These are phyloP conservation scores for Stomatorhinus ivindoensis DNA, from an alignment of 2,113 vertebrate species.

Conservation along the genomic window DNA sequence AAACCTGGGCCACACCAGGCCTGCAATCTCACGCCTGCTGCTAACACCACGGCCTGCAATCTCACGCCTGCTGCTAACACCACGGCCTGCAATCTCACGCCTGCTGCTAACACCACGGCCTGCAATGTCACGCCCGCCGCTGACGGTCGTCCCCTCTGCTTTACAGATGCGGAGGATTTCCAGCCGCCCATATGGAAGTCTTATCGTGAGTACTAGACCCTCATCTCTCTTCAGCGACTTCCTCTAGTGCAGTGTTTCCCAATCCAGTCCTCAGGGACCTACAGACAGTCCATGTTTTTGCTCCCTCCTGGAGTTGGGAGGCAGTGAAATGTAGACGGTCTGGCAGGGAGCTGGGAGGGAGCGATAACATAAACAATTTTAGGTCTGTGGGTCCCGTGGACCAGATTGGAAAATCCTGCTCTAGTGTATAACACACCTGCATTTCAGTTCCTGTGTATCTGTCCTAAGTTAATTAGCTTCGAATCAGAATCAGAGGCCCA, in stretches of 20 bases:
- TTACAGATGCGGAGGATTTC: conserved; percentile 93
- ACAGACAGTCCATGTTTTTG: background rate
- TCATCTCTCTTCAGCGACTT: background rate
- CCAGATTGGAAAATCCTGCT: background rate
- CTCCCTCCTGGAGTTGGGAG: background rate
- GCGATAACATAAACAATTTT: background rate
- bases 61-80: no score
- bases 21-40: background rate
- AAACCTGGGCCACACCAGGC: background rate
- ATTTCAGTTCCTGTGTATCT: background rate
- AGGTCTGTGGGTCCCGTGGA: background rate
- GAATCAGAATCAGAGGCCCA: background rate
- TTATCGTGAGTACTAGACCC: conserved; percentile 78
- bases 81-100: no score
- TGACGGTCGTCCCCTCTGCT: conserved; percentile 18
- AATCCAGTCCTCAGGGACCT: background rate
- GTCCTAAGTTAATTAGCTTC: background rate
- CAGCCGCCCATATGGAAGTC: conserved; percentile 99
- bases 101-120: background rate
- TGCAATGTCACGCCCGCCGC: background rate
- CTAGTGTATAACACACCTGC: background rate
- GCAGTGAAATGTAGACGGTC: background rate
- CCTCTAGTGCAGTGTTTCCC: background rate
- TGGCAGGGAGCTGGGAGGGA: background rate
- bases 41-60: no score